phyloP scores from a whole-genome alignment of 2,113 vertebrate genomes.

The Tachysurus fulvidraco region DNA sequence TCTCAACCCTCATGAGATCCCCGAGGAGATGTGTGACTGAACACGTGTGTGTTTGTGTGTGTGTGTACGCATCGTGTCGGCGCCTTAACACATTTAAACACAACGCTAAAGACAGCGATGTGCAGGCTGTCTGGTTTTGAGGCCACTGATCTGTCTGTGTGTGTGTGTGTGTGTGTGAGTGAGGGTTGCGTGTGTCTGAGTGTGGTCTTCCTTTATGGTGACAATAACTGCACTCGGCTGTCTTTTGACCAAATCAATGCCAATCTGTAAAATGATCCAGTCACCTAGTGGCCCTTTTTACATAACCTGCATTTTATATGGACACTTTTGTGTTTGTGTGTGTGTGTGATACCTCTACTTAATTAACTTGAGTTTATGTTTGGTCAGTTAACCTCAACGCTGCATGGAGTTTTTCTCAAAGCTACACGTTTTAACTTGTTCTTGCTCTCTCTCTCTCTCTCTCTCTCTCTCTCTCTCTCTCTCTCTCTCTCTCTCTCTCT shows the following conservation, averaged over 20 bases:
- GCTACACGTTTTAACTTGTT: slow-evolving; percentile 80
- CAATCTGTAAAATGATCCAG: slow-evolving; percentile 93
- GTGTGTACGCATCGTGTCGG: slow-evolving; percentile 25
- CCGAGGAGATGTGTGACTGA: slow-evolving; percentile 99
- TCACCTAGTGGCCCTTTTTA: slow-evolving; percentile 98
- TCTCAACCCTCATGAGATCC: slow-evolving; percentile 99
- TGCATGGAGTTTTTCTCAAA: slow-evolving; percentile 89
- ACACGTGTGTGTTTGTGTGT: slow-evolving; percentile 29
- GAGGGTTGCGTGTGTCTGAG: slow-evolving; percentile 25
- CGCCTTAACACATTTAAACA: slow-evolving; percentile 62
- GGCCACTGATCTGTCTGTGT: slow-evolving; percentile 32
- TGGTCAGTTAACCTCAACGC: slow-evolving; percentile 81
- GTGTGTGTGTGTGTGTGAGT: slow-evolving; percentile 16
- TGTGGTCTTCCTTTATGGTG: slow-evolving; percentile 52
- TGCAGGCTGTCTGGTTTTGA: slow-evolving; percentile 43
- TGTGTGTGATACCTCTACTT: slow-evolving; percentile 90
- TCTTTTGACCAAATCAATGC: slow-evolving; percentile 98
- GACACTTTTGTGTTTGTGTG: slow-evolving; percentile 73
- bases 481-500: slow-evolving; percentile 65
- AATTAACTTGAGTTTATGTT: slow-evolving; percentile 81
- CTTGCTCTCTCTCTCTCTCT: slow-evolving; percentile 53
- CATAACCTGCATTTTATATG: slow-evolving; percentile 89
- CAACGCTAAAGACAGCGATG: slow-evolving; percentile 58
- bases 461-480: slow-evolving; percentile 68
- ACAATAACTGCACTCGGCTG: slow-evolving; percentile 82